Evolutionary conservation across 2,113 vertebrate species (phyloP), one percentile per base, ranked within the genome.

Genomic region (Synodontis membranacea): DNA sequence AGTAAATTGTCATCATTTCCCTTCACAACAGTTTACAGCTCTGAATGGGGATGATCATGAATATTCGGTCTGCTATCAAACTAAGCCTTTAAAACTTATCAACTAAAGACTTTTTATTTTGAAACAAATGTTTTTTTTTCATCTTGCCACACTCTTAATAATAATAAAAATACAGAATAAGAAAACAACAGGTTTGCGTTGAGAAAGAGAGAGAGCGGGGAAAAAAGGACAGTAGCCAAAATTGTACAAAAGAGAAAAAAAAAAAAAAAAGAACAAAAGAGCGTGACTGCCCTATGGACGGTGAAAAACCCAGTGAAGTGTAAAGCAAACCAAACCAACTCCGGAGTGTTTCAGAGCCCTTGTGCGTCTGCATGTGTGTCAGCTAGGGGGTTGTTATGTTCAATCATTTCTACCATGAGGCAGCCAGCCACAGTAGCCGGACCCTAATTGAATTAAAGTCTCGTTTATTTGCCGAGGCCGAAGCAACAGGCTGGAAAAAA

Each of bases 371-470:
- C 68, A 82, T 79, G 87, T 86, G 86, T 81, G 68, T 89, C 60
- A 84, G 85, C 83, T 74, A 85, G 85, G 94, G 93, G 94, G 93
- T 68, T 86, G 94, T 95, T 96, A 96, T 95, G 96, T 96, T 96
- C 96, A 96, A 96, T 96, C 94, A 96, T 96, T 96, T 96, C 96
- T 95, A 96, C 96, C 95, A 95, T 94, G 95, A 96, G 95, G 96
- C 95, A 94, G 95, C 95, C 95, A 94, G 95, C 93, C 94, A 92
- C 96, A 95, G 96, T 96, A 95, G 96, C 96, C 95, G 94, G 96
- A 94, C 95, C 97, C 95, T 98, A 98, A 99, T 99, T 99, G 96
- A 98, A 99, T 99, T 99, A 98, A 98, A 97, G 96, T 96, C 95
- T 95, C 95, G 96, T 99, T 97, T 98, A 97, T 98, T 98, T 97